A percentile compares a stretch with the other conserved stretches of the same genome.
These are phyloP conservation scores for Astyanax mexicanus DNA, from an alignment of 2,797 vertebrate genomes.

Conservation along the genomic window DNA sequence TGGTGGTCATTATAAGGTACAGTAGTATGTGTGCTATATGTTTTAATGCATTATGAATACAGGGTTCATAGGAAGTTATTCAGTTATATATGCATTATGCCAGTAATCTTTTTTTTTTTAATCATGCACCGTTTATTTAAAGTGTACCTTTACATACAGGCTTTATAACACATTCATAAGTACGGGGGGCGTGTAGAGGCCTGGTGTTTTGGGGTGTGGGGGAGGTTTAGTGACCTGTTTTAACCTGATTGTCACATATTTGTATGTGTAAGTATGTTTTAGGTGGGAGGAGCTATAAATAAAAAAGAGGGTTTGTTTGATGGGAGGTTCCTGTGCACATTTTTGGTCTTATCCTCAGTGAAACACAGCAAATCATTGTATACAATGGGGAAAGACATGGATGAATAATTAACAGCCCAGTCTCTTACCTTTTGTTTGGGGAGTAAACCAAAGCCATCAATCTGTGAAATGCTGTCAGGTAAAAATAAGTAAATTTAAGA, in stretches of 20 bases:
- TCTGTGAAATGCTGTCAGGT: neutral
- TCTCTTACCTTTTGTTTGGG: slow-evolving; percentile 12
- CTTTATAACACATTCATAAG: too few species aligned
- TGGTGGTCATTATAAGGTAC: too few species aligned
- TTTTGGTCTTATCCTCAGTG: slow-evolving; percentile 34
- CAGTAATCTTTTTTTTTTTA: too few species aligned
- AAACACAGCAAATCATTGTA: neutral
- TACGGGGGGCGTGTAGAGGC: too few species aligned
- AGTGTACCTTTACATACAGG: too few species aligned
- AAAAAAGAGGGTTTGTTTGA: neutral
- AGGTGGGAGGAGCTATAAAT: neutral
- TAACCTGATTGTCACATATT: slow-evolving; percentile 16
- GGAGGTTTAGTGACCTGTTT: neutral
- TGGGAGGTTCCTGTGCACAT: slow-evolving; percentile 16
- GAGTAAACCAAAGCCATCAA: slow-evolving; percentile 20
- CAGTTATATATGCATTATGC: too few species aligned
- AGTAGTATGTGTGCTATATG: too few species aligned
- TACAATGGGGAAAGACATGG: slow-evolving; percentile 12
- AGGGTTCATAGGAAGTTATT: too few species aligned
- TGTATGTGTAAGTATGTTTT: slow-evolving; percentile 24
- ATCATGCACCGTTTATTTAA: too few species aligned
- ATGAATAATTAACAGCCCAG: slow-evolving; percentile 33
- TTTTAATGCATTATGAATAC: too few species aligned
- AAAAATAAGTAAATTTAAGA: too few species aligned
- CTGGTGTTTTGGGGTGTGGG: slow-evolving; percentile 28